phyloP scores from a whole-genome alignment of 37 sponge, comb jelly and placozoan genomes.

The Mnemiopsis leidyi region DNA sequence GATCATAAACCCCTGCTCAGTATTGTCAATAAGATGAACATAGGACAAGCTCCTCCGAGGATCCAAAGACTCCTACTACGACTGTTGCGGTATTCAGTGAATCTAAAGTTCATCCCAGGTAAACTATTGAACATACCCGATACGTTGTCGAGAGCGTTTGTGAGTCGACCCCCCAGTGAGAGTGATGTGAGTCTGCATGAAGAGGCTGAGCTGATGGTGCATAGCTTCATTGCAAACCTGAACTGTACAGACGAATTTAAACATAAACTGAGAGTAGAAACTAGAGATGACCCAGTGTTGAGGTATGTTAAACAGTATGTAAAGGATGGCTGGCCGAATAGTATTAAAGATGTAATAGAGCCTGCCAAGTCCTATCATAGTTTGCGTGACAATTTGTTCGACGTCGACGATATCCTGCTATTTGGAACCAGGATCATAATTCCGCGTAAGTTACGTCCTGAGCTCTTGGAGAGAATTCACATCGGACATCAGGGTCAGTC shows the following conservation, averaged over 20 bases:
- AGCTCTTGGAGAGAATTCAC: neutral
- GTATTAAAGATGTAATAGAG: neutral
- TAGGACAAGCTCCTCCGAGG: neutral
- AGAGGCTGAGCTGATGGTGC: neutral
- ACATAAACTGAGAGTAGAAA: neutral
- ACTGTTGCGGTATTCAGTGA: neutral
- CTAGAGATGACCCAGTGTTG: neutral
- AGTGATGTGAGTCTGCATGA: neutral
- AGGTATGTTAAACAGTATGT: neutral
- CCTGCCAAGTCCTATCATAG: neutral
- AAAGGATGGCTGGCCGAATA: neutral
- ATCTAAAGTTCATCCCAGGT: neutral
- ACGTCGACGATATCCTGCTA: neutral
- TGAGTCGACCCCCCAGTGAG: neutral
- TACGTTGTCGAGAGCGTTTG: neutral
- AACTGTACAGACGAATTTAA: neutral
- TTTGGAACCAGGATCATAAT: neutral
- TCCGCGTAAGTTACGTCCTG: neutral
- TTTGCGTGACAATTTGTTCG: neutral
- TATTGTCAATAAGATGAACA: neutral
- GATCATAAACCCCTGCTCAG: neutral
- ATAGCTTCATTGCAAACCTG: neutral
- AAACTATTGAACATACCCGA: neutral
- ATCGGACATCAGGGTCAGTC: neutral
- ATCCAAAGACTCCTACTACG: neutral